Percentiles rank a stretch among this genome's conserved stretches.
Conservation (phyloP, 2,888 invertebrate species). For the Ormyrus thymus region DNA sequence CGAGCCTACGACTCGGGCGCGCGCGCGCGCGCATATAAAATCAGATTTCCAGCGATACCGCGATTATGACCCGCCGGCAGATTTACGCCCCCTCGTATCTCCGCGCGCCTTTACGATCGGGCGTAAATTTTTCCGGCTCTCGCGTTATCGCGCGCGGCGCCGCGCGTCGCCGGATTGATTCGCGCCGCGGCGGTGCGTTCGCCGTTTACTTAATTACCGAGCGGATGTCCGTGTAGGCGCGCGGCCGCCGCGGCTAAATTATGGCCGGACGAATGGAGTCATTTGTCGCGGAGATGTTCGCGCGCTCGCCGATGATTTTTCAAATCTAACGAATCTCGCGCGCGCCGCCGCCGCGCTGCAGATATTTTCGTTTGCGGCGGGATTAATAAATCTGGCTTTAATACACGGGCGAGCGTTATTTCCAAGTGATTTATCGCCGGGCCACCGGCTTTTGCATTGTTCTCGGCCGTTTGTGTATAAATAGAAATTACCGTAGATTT, state of each 20-base stretch:
- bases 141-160: constrained; percentile 17
- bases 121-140: too few relatives aligned
- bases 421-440: background rate
- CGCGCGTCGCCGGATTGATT: constrained; percentile 48
- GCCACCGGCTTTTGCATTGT: too few relatives aligned
- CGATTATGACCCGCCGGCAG: too few relatives aligned
- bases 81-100: too few relatives aligned
- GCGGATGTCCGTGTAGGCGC: constrained; percentile 36
- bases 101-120: too few relatives aligned
- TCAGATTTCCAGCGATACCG: background rate
- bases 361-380: background rate
- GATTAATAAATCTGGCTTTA: background rate
- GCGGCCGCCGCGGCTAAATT: constrained; percentile 7
- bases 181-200: constrained; percentile 25
- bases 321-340: background rate
- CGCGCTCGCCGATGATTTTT: constrained; percentile 6
- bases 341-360: background rate
- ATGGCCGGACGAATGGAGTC: constrained; percentile 24
- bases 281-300: background rate
- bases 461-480: too few relatives aligned
- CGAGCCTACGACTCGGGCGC: background rate
- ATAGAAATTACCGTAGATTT: too few relatives aligned
- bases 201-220: constrained; percentile 43
- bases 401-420: background rate
- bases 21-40: background rate